A percentile compares a stretch with the other conserved stretches of the same genome.
Evolutionary conservation across 2,888 invertebrate genomes (phyloP).

Genomic region (Drosophila merina): DNA sequence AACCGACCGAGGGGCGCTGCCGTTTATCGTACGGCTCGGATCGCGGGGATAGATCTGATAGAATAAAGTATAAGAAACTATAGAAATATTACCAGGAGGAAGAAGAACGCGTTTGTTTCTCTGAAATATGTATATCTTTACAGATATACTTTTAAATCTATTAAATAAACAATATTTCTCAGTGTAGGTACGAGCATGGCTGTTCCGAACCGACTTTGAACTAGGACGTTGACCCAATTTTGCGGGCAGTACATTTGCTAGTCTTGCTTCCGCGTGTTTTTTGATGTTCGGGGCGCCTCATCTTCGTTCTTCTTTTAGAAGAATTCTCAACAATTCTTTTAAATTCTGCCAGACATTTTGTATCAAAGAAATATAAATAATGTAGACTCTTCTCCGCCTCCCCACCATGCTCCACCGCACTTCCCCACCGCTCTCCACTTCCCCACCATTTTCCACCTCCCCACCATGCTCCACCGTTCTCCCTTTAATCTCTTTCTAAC

Average conservation of each 20-base stretch:
- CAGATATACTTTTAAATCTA: too few relatives aligned
- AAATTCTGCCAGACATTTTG: slow-evolving; percentile 21
- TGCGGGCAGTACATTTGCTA: slow-evolving; percentile 4
- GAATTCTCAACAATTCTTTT: not conserved
- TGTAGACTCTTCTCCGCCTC: slow-evolving; percentile 1
- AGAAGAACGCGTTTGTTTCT: too few relatives aligned
- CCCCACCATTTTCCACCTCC: slow-evolving; percentile 13
- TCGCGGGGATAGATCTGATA: too few relatives aligned
- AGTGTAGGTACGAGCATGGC: slow-evolving; percentile 11
- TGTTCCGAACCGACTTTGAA: slow-evolving; percentile 60
- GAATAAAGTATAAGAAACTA: too few relatives aligned
- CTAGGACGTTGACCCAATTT: slow-evolving; percentile 73
- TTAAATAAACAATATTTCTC: not conserved
- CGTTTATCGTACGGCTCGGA: too few relatives aligned
- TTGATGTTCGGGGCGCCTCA: slow-evolving; percentile 2
- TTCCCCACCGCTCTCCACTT: slow-evolving; percentile 16
- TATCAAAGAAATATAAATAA: slow-evolving; percentile 36
- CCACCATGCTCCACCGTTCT: slow-evolving; percentile 12
- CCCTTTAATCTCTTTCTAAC: slow-evolving; percentile 29
- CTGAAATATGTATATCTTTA: too few relatives aligned
- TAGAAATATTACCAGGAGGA: too few relatives aligned
- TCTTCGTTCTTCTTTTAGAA: slow-evolving; percentile 15
- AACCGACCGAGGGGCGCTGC: too few relatives aligned
- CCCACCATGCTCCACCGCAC: slow-evolving; percentile 17
- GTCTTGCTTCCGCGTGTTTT: slow-evolving; percentile 23